These are phyloP conservation scores for Solenopsis invicta DNA, from an alignment of 1,140 invertebrate genomes.

Conservation along the genomic window DNA sequence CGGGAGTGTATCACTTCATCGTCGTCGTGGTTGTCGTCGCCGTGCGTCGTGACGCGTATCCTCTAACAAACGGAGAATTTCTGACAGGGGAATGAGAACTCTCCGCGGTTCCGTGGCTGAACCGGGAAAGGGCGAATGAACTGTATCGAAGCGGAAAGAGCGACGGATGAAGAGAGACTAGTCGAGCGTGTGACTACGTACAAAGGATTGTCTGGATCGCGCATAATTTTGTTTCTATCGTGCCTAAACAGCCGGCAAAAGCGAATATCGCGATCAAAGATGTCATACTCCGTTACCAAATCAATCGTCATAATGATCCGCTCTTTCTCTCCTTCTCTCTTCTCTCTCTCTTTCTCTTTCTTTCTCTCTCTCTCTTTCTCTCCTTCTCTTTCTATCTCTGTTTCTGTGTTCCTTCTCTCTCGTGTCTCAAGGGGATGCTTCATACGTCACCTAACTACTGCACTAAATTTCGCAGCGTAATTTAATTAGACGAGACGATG, in stretches of 20 bases:
- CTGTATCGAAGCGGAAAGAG: neutral
- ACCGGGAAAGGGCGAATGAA: neutral
- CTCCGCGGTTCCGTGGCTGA: constrained; percentile 13
- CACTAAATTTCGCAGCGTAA: constrained; percentile 18
- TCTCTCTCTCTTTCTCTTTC: neutral
- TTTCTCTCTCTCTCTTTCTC: neutral
- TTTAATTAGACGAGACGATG: constrained; percentile 32
- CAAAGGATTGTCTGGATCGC: constrained; percentile 33
- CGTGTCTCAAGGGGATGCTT: neutral
- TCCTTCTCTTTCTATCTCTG: neutral
- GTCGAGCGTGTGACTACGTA: constrained; percentile 36
- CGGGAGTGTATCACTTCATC: neutral
- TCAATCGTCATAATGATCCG: constrained; percentile 18
- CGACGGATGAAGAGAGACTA: constrained; percentile 24
- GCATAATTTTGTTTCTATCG: constrained; percentile 45
- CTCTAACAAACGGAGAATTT: constrained; percentile 35
- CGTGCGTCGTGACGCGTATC: neutral
- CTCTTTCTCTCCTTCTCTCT: neutral
- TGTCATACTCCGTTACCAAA: constrained; percentile 38
- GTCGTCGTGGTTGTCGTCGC: neutral
- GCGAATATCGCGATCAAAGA: constrained; percentile 49
- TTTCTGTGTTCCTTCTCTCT: neutral
- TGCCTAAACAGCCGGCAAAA: constrained; percentile 50
- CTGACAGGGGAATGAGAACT: constrained; percentile 19
- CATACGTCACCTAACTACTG: constrained; percentile 6